These are phyloP conservation scores for Brachyalestes nurse DNA, from an alignment of 2,797 vertebrate genomes.

Conservation along the genomic window DNA sequence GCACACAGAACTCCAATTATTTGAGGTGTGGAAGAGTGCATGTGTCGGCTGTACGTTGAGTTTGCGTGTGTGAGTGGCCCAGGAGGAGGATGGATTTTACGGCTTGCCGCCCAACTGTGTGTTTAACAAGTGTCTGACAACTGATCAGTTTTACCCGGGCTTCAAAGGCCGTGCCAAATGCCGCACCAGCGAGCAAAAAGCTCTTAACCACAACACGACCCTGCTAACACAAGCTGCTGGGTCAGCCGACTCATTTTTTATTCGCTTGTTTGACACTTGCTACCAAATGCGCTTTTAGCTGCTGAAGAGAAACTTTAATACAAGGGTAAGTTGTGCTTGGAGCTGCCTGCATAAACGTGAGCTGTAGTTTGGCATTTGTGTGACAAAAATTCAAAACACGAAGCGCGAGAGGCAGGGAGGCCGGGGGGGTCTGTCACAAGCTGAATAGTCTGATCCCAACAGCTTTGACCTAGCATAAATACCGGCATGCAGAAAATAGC, in stretches of 20 bases:
- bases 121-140: conserved; percentile 62
- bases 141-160: conserved; percentile 36
- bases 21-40: conserved; percentile 45
- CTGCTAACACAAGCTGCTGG: conserved; percentile 4
- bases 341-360: neutral
- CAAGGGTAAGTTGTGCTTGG: neutral
- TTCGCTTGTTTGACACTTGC: neutral
- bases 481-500: conserved; percentile 60
- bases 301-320: neutral
- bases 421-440: conserved; percentile 48
- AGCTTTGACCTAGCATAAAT: conserved; percentile 64
- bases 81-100: conserved; percentile 51
- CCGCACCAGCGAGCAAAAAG: conserved; percentile 36
- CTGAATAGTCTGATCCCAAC: conserved; percentile 60
- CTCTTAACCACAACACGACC: conserved; percentile 20
- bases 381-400: conserved; percentile 73
- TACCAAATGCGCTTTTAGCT: neutral
- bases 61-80: neutral
- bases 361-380: conserved; percentile 55
- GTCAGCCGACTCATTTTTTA: neutral
- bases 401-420: neutral
- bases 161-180: conserved; percentile 45
- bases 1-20: conserved; percentile 37
- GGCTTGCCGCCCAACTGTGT: conserved; percentile 58
- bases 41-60: conserved; percentile 21